These are phyloP conservation scores for Phasia obesa DNA, from an alignment of 2,888 invertebrate species.

Conservation along the genomic window DNA sequence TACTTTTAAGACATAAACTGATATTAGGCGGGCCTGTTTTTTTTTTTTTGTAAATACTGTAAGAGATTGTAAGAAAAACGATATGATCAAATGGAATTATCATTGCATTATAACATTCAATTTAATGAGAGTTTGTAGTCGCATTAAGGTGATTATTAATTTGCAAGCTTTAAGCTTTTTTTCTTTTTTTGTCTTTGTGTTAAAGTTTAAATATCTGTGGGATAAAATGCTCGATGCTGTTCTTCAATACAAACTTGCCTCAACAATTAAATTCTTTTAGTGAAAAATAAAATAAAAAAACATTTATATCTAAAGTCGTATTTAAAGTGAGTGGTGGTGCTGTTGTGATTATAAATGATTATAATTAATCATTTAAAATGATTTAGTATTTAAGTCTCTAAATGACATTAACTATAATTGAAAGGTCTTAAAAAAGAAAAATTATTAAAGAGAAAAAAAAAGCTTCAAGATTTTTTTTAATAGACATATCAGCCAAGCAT, in stretches of 20 bases:
- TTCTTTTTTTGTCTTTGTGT: neutral
- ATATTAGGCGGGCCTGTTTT: constrained; percentile 33
- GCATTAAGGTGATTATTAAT: constrained; percentile 40
- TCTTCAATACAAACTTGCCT: neutral
- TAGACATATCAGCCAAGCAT: constrained; percentile 22
- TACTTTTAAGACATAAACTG: constrained; percentile 18
- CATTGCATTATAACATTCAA: constrained; percentile 50
- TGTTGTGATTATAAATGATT: constrained; percentile 62
- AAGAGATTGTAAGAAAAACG: constrained; percentile 37
- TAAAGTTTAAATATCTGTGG: neutral
- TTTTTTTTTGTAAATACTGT: neutral
- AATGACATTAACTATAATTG: constrained; percentile 54
- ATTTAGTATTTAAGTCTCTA: constrained; percentile 50
- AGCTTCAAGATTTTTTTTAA: neutral
- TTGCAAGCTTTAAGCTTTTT: constrained; percentile 41
- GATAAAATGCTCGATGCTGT: neutral
- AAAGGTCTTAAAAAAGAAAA: neutral
- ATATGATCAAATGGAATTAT: constrained; percentile 47
- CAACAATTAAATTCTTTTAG: constrained; percentile 32
- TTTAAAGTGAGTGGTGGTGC: constrained; percentile 53
- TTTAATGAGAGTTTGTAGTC: constrained; percentile 27
- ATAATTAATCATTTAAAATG: constrained; percentile 62
- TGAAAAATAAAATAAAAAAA: constrained; percentile 1
- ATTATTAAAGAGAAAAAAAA: neutral
- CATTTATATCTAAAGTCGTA: neutral